phyloP scores from a whole-genome alignment of 1,140 invertebrate species.

The Calephelis virginiensis region DNA sequence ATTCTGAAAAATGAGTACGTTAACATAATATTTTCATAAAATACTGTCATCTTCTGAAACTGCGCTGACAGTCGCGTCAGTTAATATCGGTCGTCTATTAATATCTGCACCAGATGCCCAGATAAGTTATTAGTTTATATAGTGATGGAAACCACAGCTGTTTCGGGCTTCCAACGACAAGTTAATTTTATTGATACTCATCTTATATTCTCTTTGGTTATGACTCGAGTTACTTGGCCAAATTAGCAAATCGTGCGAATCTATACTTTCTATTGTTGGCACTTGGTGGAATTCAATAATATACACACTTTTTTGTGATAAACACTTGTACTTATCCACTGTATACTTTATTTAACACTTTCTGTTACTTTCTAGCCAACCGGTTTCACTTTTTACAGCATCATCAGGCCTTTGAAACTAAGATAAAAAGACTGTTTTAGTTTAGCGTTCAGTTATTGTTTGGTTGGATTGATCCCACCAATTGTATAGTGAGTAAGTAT shows the following conservation, averaged over 20 bases:
- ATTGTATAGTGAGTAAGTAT: too few species aligned
- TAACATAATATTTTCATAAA: not conserved
- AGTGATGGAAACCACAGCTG: not conserved
- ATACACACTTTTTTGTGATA: too few species aligned
- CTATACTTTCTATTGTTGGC: too few species aligned
- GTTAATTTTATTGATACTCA: not conserved
- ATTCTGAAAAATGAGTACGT: not conserved
- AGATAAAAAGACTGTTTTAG: too few species aligned
- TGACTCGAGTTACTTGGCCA: not conserved
- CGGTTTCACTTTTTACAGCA: too few species aligned
- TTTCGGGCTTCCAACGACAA: not conserved
- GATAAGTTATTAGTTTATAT: constrained; percentile 9
- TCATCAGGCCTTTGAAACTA: too few species aligned
- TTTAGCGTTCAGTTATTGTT: too few species aligned
- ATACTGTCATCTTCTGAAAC: not conserved
- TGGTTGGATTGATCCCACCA: too few species aligned
- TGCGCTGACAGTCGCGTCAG: not conserved
- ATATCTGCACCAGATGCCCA: constrained; percentile 7
- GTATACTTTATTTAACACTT: too few species aligned
- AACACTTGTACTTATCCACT: too few species aligned
- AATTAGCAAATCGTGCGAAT: not conserved
- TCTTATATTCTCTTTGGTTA: not conserved
- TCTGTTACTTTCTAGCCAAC: too few species aligned
- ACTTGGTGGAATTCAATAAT: too few species aligned
- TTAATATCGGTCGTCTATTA: constrained; percentile 8